Conservation (phyloP, 2,797 vertebrate species). For the Telmatherina bonti region DNA sequence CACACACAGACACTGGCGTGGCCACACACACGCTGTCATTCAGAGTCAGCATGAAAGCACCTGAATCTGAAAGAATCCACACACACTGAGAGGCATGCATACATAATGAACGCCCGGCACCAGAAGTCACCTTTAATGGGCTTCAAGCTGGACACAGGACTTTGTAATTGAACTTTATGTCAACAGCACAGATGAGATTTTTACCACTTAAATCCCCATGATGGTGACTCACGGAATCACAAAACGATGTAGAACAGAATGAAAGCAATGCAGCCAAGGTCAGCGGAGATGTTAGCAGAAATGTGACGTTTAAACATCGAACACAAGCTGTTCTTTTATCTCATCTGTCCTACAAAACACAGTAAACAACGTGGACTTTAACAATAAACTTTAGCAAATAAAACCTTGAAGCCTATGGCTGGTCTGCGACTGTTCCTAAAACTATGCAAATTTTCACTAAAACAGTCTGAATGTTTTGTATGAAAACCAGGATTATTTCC, state of each 20-base stretch:
- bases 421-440: too few species aligned
- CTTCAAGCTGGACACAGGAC: conserved; percentile 9
- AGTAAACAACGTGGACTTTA: background rate
- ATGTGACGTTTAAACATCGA: background rate
- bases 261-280: background rate
- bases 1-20: background rate
- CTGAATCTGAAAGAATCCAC: background rate
- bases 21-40: background rate
- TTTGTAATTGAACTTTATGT: conserved; percentile 7
- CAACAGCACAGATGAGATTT: background rate
- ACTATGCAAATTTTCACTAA: too few species aligned
- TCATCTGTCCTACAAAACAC: background rate
- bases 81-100: background rate
- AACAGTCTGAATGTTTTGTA: too few species aligned
- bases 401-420: too few species aligned
- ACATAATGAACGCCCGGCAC: background rate
- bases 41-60: background rate
- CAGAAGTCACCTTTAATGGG: conserved; percentile 8
- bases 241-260: background rate
- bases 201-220: background rate
- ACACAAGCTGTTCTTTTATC: background rate
- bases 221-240: background rate
- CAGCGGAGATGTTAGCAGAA: background rate
- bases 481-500: too few species aligned
- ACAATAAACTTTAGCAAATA: too few species aligned